A percentile compares a stretch with the other conserved stretches of the same genome.
phyloP scores from a whole-genome alignment of 23 tunicate species.

The Corella eumyota region DNA sequence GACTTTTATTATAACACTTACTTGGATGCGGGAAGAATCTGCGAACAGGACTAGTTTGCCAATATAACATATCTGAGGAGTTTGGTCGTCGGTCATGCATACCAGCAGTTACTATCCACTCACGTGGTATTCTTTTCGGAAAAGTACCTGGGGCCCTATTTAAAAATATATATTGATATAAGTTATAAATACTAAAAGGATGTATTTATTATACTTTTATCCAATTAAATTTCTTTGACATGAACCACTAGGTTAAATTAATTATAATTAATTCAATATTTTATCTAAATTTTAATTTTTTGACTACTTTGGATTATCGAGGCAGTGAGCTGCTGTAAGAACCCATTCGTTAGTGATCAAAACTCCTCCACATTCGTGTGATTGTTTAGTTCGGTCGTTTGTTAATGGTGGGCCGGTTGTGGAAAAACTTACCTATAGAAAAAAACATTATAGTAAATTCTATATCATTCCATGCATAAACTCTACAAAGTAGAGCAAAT shows the following conservation, averaged over 20 bases:
- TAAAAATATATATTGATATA: neutral
- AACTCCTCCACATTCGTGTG: slow-evolving; percentile 58
- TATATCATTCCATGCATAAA: no score
- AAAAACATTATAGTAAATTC: no score
- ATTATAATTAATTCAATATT: no score
- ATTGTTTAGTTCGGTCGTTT: slow-evolving; percentile 7
- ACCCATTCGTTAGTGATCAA: slow-evolving; percentile 39
- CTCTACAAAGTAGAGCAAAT: no score
- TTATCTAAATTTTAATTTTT: neutral
- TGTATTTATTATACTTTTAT: no score
- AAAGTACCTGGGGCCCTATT: slow-evolving; percentile 29
- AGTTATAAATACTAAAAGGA: neutral
- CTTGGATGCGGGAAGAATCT: slow-evolving; percentile 37
- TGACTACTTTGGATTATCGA: slow-evolving; percentile 15
- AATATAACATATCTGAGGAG: slow-evolving; percentile 6
- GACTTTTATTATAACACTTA: slow-evolving; percentile 14
- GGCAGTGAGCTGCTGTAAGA: slow-evolving; percentile 72
- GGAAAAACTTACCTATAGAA: slow-evolving; percentile 35
- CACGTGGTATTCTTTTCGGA: slow-evolving; percentile 23
- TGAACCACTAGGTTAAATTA: no score
- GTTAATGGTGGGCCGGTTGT: slow-evolving; percentile 1
- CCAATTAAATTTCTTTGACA: no score
- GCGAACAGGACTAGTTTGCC: slow-evolving; percentile 44
- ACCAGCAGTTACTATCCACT: slow-evolving; percentile 72
- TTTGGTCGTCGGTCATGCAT: slow-evolving; percentile 23